Evolutionary conservation across 1,140 invertebrate species (phyloP), one percentile per base, ranked within the genome.

Genomic region (Bombyx mandarina): DNA sequence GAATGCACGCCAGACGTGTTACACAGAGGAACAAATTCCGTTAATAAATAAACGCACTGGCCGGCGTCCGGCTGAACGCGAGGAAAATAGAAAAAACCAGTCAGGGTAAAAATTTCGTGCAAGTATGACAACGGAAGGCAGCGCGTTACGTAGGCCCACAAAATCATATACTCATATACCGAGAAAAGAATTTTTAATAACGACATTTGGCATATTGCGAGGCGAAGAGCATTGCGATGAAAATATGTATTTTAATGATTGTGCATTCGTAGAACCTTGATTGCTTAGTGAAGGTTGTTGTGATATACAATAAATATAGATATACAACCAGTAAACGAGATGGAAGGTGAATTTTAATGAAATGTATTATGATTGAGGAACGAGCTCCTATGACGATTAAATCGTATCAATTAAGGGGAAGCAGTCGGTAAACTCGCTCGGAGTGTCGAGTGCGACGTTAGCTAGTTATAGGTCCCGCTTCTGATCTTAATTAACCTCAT

Each of bases 31-130:
- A 78, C 79, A 81, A 86, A 86, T 83, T 86, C 83, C 82, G 81
- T 86, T 86, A 86, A 86, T 86, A 86, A 86, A 86, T 86, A 86
- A 84, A 86, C 79, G 77, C 75, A 76, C 71, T 73, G 73, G 69
- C 77, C 73, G 71, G 65, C 76, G 76, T 74, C 67, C 75, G 69
- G 67, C 72, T 66, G 59, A 66, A 67, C 66, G 44, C 72, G 72
- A 63, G 64, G 70, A 79, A 79, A 82, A 78, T 75, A 73, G 77
- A 71, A 81, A 79, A 82, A 81, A 83, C 77, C 56, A 67, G 52
- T 57, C 47, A 65, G 56, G 72, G 69, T 71, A 75, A 80, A 86
- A 84, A 84, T 84, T 84, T 83, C 74, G 80, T 74, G 78, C 81
- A 84, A 83, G 82, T 82, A 86, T 84, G 81, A 83, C 82, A 82